Percentiles rank a stretch among this genome's conserved stretches.
These are phyloP conservation scores for Sycophila texana DNA, from an alignment of 2,888 invertebrate genomes.

Conservation along the genomic window DNA sequence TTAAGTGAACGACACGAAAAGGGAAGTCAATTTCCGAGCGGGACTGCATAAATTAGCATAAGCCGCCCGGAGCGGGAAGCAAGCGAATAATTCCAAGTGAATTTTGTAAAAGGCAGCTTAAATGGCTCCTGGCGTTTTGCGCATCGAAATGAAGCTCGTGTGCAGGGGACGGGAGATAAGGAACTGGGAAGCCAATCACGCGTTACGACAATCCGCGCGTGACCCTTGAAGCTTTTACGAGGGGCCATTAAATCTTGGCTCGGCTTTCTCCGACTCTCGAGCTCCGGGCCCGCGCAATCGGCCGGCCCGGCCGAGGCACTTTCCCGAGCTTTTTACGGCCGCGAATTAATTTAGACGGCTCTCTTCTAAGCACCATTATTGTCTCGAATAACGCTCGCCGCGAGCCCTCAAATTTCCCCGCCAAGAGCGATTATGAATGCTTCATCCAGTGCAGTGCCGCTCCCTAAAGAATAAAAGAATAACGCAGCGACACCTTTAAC, in stretches of 20 bases:
- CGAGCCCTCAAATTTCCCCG: background rate
- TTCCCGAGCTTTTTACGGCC: conserved; percentile 53
- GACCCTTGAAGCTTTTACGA: conserved; percentile 62
- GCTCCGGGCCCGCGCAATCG: background rate
- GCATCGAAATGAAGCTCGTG: conserved; percentile 32
- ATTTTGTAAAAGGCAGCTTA: too few relatives aligned
- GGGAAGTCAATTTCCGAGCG: too few relatives aligned
- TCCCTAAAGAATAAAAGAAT: background rate
- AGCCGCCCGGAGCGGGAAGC: conserved; percentile 51
- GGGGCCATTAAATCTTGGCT: conserved; percentile 61
- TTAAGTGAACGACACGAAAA: too few relatives aligned
- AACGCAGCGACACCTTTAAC: background rate
- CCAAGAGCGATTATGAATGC: background rate
- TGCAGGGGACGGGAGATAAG: conserved; percentile 40
- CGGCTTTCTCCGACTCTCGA: background rate
- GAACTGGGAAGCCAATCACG: conserved; percentile 58
- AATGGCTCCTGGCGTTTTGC: conserved; percentile 24
- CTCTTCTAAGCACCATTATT: conserved; percentile 50
- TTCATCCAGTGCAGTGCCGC: background rate
- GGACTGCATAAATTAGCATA: conserved; percentile 66
- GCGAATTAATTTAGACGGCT: conserved; percentile 57
- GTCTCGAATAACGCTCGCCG: conserved; percentile 19
- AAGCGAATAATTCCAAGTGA: too few relatives aligned
- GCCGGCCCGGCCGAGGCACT: conserved; percentile 25
- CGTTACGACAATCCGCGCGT: conserved; percentile 59